phyloP scores from a whole-genome alignment of 1,140 invertebrate species.

The Solenopsis fugax region DNA sequence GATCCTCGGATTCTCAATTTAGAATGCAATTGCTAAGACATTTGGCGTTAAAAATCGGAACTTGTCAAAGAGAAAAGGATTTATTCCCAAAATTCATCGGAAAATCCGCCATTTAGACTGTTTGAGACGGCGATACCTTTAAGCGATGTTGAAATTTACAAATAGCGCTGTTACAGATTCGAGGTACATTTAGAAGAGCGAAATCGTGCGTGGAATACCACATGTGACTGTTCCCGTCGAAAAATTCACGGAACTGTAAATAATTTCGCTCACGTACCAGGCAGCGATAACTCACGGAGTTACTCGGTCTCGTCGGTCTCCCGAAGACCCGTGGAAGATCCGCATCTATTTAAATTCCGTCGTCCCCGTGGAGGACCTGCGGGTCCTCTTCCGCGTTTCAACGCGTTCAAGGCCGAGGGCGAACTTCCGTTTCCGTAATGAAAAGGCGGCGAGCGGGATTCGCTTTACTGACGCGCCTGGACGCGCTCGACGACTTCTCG shows the following conservation, averaged over 20 bases:
- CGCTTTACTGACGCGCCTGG: not conserved
- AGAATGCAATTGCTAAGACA: too few species aligned
- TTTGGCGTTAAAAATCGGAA: not conserved
- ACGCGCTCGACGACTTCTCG: not conserved
- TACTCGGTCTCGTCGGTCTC: not conserved
- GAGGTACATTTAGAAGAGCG: not conserved
- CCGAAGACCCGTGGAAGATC: too few species aligned
- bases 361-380: not conserved
- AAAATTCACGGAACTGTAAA: not conserved
- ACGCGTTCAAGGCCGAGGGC: constrained; percentile 9
- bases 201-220: constrained; percentile 6
- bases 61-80: not conserved
- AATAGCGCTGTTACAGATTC: constrained; percentile 7
- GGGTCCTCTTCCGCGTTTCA: not conserved
- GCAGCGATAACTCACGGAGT: constrained; percentile 19
- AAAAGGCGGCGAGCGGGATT: not conserved
- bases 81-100: not conserved
- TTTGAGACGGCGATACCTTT: too few species aligned
- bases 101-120: not conserved
- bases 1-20: not conserved
- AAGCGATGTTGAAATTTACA: not conserved
- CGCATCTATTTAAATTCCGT: constrained; percentile 35
- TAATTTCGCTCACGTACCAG: constrained; percentile 45
- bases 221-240: not conserved
- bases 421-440: constrained; percentile 43